Evolutionary conservation across 2,797 vertebrate species (phyloP), one percentile per base, ranked within the genome.

Genomic region (Sylvia borin): DNA sequence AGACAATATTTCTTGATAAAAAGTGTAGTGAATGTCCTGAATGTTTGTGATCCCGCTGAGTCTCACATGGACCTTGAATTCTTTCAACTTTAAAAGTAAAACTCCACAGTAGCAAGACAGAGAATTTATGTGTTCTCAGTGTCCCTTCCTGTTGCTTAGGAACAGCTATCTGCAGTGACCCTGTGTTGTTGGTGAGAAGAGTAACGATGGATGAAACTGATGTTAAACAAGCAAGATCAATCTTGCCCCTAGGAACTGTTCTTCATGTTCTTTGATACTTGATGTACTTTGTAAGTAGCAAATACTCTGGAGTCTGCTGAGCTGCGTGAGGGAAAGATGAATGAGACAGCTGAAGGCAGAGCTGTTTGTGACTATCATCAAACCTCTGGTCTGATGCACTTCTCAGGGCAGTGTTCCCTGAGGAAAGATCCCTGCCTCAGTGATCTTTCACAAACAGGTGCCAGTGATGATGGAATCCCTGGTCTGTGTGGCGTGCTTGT

Each of bases 101-200:
- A 22, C 36, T 18, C 18, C 43, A 45, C 26, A 36, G 24, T 32
- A 48, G 25, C 34, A 82, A 86, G 90, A 24, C 71, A 78, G 67
- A 45, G 40, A 50, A 77, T 67, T 25, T 60, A 34, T 71, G 31
- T 73, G 58, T 90, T 78, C 34, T 62, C 70, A 38, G 61, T 83
- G 16, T 86, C 71, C n/a, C 0, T 81, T 84, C 53, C 71, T 48
- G 85, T 95, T 94, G 96, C 96, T 93, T 95, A 85, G 96, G 50
- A 97, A 92, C 93, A 85, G 71, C 71, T 90, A 64, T 77, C 77
- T 93, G 55, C 83, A 71, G 53, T 91, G 88, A 88, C 90, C 91
- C 64, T 9, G 38, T 62, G 32, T n/a, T 73, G 73, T 40, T 94
- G 45, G 74, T 79, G 71, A 85, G 71, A 86, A 77, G 47, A 85